These are phyloP conservation scores for Gymnosoma rotundatum DNA, from an alignment of 2,888 invertebrate species.

Conservation along the genomic window DNA sequence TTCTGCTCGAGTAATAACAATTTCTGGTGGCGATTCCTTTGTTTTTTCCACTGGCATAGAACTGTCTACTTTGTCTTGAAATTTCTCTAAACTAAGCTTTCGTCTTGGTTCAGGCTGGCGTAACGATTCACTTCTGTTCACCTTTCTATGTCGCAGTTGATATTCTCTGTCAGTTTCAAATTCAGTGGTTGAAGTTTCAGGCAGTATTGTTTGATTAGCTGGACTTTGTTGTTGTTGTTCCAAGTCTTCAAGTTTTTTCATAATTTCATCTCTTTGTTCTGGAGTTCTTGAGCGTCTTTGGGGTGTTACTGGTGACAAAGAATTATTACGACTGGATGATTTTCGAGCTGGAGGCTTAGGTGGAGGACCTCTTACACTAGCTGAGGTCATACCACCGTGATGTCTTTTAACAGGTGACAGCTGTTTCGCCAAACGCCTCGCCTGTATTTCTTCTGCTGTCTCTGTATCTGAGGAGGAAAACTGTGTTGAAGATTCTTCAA, in stretches of 20 bases:
- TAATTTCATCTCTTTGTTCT: constrained; percentile 73
- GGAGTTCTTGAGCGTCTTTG: constrained; percentile 79
- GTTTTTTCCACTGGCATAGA: not conserved
- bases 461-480: constrained; percentile 81
- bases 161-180: constrained; percentile 56
- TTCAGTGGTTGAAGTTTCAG: constrained; percentile 57
- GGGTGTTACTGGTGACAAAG: constrained; percentile 79
- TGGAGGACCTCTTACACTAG: constrained; percentile 76
- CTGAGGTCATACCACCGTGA: constrained; percentile 69
- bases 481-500: constrained; percentile 81
- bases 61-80: constrained; percentile 39
- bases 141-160: constrained; percentile 42
- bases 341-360: constrained; percentile 74
- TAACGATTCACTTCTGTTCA: constrained; percentile 42
- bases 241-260: constrained; percentile 71
- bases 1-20: not conserved
- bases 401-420: constrained; percentile 67
- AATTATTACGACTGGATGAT: constrained; percentile 77
- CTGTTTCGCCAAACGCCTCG: constrained; percentile 66
- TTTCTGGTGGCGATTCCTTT: not conserved
- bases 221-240: not conserved
- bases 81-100: constrained; percentile 56
- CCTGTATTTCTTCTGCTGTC: constrained; percentile 71
- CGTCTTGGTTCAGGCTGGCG: constrained; percentile 43
- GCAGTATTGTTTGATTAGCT: not conserved